These are phyloP conservation scores for Ceuthmochares aereus DNA, from an alignment of 2,113 vertebrate species.

Conservation along the genomic window DNA sequence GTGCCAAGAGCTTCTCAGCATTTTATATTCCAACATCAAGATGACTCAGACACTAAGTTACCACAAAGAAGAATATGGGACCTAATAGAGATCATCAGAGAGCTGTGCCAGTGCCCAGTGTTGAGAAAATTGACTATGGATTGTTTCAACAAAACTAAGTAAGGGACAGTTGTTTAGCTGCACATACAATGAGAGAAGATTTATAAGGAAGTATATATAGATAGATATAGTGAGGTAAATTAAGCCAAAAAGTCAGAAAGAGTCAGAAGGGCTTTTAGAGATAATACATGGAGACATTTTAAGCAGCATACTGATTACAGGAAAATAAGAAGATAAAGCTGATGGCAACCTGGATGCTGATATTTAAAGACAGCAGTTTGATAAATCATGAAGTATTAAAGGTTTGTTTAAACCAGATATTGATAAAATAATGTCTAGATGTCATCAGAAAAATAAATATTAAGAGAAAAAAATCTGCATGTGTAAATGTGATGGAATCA, in stretches of 20 bases:
- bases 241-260: not conserved
- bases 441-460: not conserved
- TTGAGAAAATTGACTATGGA: not conserved
- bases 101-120: not conserved
- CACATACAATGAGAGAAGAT: not conserved
- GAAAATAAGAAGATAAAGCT: not conserved
- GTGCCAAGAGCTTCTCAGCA: not conserved
- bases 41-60: not conserved
- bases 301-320: not conserved
- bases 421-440: not conserved
- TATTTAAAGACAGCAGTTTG: conserved; percentile 19
- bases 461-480: not conserved
- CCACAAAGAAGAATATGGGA: not conserved
- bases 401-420: not conserved
- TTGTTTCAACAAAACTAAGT: not conserved
- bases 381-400: not conserved
- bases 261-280: not conserved
- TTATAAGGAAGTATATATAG: not conserved
- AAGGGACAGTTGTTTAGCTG: not conserved
- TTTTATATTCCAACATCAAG: not conserved
- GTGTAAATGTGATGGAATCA: not conserved
- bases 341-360: not conserved
- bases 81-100: not conserved
- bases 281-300: not conserved
- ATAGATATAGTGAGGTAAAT: not conserved